Evolutionary conservation across 2,888 invertebrate genomes (phyloP), one percentile per base, ranked within the genome.

Genomic region (Epinotia demarniana): DNA sequence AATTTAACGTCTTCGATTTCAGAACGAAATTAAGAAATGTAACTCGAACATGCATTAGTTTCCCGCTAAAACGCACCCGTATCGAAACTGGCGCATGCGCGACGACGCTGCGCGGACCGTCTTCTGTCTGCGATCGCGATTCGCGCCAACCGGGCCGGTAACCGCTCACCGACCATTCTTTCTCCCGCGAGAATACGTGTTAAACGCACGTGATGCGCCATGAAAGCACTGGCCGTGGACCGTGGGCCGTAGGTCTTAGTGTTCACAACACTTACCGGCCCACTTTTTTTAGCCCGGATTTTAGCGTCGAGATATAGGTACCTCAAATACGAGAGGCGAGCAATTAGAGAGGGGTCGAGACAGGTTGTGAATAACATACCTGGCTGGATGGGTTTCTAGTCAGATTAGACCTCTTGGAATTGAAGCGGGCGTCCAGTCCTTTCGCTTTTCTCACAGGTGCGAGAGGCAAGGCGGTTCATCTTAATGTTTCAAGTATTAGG

Each of bases 181-280:
- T 87, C 90, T 87, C 88, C 84, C 81, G 82, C 80, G 80, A 84
- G 84, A 84, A 83, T 81, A 81, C 23, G 23, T 3, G 23, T 27
- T 27, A 82, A 58, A 85, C 82, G 86, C 89, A 91, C 89, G 90
- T 90, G 87, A 91, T 84, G 82, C 80, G 79, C 79, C 78, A 89
- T 85, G 91, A 91, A 90, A 91, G 92, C 85, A 85, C 85, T 85
- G 86, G 83, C 87, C 87, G 86, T 89, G 88, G 84, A 83, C 87
- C 88, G 86, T 89, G 88, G 84, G 82, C 86, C 83, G 2, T 13
- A 16, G 16, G 0, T 27, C 23, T 27, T 49, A 16, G 16, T 16
- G 5, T 49, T 49, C 5, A 49, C 49, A 16, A 49, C 49, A 13
- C 46, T 49, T 49, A 49, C 46, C 46, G 12, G 3, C 49, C 5